Evolutionary conservation across 2,888 invertebrate genomes (phyloP).

Genomic region (Anagyrus pseudococci): DNA sequence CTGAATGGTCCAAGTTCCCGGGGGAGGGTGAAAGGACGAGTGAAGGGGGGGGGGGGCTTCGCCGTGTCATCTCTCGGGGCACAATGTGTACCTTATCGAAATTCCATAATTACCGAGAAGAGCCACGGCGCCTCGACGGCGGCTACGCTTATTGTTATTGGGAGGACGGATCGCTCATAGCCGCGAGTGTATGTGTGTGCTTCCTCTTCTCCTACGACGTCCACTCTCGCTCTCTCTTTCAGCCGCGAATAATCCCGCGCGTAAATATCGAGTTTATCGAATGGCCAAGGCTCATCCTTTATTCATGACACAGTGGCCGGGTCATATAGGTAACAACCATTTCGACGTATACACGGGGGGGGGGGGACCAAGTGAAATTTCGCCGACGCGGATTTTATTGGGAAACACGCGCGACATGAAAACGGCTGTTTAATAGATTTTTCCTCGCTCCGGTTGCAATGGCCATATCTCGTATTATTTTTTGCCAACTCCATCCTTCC

Average conservation of each 20-base stretch:
- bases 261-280: background rate
- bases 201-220: too few species aligned
- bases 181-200: background rate
- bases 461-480: too few species aligned
- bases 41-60: too few species aligned
- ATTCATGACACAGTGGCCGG: background rate
- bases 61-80: too few species aligned
- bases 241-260: background rate
- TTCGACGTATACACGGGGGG: too few species aligned
- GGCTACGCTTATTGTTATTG: background rate
- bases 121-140: background rate
- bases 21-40: too few species aligned
- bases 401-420: too few species aligned
- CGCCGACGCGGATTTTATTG: background rate
- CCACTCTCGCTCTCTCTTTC: background rate
- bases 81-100: conserved; percentile 7
- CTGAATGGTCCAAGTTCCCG: too few species aligned
- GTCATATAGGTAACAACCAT: too few species aligned
- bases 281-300: background rate
- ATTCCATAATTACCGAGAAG: background rate
- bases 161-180: background rate
- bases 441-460: background rate
- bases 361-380: background rate
- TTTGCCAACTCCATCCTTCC: too few species aligned
- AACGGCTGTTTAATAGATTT: background rate